These are phyloP conservation scores for Neotoxoptera formosana DNA, from an alignment of 1,140 invertebrate genomes.

Conservation along the genomic window DNA sequence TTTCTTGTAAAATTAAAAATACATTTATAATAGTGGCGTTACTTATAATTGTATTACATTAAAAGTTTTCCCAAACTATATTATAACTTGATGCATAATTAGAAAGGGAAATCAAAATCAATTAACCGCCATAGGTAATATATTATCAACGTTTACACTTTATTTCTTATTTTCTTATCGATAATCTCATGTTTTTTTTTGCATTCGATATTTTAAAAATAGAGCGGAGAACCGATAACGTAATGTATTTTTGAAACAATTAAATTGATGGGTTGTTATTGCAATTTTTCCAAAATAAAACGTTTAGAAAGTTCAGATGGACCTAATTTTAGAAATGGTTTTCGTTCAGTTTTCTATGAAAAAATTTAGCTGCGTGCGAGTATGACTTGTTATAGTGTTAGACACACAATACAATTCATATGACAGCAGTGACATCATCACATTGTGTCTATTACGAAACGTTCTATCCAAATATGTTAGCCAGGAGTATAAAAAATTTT, in stretches of 20 bases:
- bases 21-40: neutral
- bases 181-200: neutral
- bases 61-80: neutral
- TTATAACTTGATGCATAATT: neutral
- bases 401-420: slow-evolving; percentile 29
- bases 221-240: slow-evolving; percentile 2
- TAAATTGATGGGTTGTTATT: neutral
- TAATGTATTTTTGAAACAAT: neutral
- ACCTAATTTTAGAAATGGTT: neutral
- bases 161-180: slow-evolving; percentile 1
- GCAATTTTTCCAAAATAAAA: neutral
- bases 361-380: neutral
- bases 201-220: slow-evolving; percentile 22
- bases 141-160: neutral
- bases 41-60: neutral
- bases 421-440: slow-evolving; percentile 51
- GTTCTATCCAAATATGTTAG: slow-evolving; percentile 39
- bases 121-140: neutral
- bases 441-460: slow-evolving; percentile 55
- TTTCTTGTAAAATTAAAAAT: neutral
- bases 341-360: neutral
- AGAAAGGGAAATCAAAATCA: slow-evolving; percentile 7
- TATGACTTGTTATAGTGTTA: neutral
- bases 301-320: neutral
- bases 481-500: neutral